Evolutionary conservation across 2,797 vertebrate species (phyloP).

Genomic region (Melanogrammus aeglefinus): DNA sequence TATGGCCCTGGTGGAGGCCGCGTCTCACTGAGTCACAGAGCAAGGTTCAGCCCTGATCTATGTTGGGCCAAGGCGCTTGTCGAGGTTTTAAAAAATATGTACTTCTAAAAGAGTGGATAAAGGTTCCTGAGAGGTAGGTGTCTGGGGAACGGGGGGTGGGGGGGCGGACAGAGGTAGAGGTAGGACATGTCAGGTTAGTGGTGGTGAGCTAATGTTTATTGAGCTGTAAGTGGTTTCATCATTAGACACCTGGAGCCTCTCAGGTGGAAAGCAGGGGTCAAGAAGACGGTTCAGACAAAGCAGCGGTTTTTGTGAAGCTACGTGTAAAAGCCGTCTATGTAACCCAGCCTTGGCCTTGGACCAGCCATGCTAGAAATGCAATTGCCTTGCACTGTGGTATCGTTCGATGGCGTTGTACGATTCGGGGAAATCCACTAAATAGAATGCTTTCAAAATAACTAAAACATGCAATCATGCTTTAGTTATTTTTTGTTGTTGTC

Average conservation of each 20-base stretch:
- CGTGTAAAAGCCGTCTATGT: not conserved
- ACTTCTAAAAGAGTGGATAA: slow-evolving; percentile 38
- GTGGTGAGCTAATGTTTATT: slow-evolving; percentile 53
- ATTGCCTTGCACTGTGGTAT: not conserved
- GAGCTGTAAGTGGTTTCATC: slow-evolving; percentile 43
- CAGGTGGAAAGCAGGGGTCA: not conserved
- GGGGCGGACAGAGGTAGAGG: too few relatives aligned
- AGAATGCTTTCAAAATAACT: too few relatives aligned
- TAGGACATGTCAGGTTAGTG: slow-evolving; percentile 32
- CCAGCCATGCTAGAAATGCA: too few relatives aligned
- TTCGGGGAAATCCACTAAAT: too few relatives aligned
- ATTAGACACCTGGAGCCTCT: not conserved
- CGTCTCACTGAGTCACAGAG: slow-evolving; percentile 49
- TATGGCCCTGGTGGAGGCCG: slow-evolving; percentile 43
- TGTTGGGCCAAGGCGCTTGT: slow-evolving; percentile 34
- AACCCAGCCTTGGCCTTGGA: too few relatives aligned
- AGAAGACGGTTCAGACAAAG: not conserved
- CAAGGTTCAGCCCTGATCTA: slow-evolving; percentile 49
- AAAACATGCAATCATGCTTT: too few relatives aligned
- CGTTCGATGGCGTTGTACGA: not conserved
- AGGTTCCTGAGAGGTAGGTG: not conserved
- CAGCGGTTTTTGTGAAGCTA: not conserved
- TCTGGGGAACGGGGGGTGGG: too few relatives aligned
- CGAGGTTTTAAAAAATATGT: slow-evolving; percentile 49
- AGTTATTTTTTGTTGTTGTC: too few relatives aligned